Base-by-base conservation (phyloP, 2,888 invertebrate species). In the Aproaerema taeniolella region DNA sequence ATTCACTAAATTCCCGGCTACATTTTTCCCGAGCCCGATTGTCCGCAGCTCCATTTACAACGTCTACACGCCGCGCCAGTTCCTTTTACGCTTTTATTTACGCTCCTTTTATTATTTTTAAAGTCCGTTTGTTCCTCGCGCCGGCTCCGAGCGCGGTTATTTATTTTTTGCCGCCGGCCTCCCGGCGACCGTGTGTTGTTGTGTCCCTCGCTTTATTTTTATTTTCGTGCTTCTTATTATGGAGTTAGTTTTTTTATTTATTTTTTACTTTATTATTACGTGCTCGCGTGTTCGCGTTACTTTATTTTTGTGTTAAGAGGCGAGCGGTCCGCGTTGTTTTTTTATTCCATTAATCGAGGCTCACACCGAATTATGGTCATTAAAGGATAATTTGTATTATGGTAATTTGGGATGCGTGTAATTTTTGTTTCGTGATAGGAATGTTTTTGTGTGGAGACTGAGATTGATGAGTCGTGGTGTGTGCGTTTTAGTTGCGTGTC, bases 71-170 rank as follows among this genome's bases (percentile, higher is more conserved):
- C 76, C 74, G 80, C 76, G 70, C 80, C 80, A 81, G 85, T 81
- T 82, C 82, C 85, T 83, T 85, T 83, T 82, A 86, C 83, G 82
- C 82, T 83, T 85, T 85, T 85, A 83, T 86, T 85, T 86, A 83
- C 82, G 80, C 76, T 82, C 78, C 79, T 83, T 85, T 85, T 85
- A 82, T 85, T 85, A 81, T 83, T 83, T 86, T 81, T 77, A 80
- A 81, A 83, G 80, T 81, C 79, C 80, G 82, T 85, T 85, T 86
- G 83, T 82, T 80, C 81, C 78, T 82, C 81, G 80, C 80, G 77
- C 79, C 73, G 81, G 80, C 81, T 80, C 77, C 74, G 71, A 71
- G 75, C 74, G 74, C 76, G 73, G 79, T 83, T 82, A 76, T 82
- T 82, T 85, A 80, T 85, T 86, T 85, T 81, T 82, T 82, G 80